Evolutionary conservation across 2,113 vertebrate species (phyloP).

Genomic region (Ameiurus melas): DNA sequence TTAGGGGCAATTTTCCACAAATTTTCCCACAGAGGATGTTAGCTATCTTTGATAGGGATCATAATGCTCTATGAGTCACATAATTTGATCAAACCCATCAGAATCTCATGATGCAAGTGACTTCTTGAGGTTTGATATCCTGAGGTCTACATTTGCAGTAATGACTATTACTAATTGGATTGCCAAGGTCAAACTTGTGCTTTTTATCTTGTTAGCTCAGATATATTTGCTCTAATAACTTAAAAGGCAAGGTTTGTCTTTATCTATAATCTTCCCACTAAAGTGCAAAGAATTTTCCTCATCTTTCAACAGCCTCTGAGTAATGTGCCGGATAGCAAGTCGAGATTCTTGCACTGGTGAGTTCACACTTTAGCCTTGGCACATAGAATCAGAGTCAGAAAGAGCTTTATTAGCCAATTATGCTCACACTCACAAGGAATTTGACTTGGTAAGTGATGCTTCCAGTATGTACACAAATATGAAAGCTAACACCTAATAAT

Average conservation of each 20-base stretch:
- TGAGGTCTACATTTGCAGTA: neutral
- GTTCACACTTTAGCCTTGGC: no score
- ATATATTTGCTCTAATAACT: neutral
- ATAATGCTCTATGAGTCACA: slow-evolving; percentile 16
- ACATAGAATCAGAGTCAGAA: no score
- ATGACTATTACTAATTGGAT: neutral
- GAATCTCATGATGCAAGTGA: neutral
- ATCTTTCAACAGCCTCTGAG: neutral
- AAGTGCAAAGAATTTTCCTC: neutral
- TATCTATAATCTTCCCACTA: neutral
- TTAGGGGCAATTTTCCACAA: slow-evolving; percentile 45
- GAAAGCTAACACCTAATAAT: no score
- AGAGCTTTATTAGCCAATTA: no score
- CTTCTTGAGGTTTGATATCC: neutral
- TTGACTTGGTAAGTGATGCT: no score
- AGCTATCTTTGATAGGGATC: slow-evolving; percentile 23
- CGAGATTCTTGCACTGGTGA: no score
- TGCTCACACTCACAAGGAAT: no score
- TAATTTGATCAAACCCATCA: slow-evolving; percentile 19
- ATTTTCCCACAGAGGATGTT: slow-evolving; percentile 24
- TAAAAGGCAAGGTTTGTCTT: neutral
- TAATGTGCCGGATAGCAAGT: neutral
- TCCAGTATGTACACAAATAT: no score
- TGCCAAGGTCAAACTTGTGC: neutral
- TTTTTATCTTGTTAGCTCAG: neutral